Percentiles rank a stretch among this genome's conserved stretches.
Evolutionary conservation across 2,797 vertebrate genomes (phyloP).

Genomic region (Gambelia wislizenii): DNA sequence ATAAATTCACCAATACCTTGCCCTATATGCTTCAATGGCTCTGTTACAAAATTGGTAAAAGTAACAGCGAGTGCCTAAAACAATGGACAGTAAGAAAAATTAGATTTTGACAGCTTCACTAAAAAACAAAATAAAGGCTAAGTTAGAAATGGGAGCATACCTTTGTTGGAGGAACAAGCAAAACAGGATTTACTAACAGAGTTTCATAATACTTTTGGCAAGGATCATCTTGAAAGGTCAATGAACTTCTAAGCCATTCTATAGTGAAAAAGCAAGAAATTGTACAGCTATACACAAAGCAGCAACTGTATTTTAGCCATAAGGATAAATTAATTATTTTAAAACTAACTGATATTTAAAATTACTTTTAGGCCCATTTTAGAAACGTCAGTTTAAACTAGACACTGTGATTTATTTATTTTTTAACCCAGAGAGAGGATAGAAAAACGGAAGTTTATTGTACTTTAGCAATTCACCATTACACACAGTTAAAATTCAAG

Average conservation of each 20-base stretch:
- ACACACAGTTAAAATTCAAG: too few relatives aligned
- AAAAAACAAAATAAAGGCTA: rapidly evolving
- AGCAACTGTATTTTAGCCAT: conserved; percentile 27
- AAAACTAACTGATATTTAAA: not conserved
- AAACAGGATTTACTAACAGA: conserved; percentile 79
- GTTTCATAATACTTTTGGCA: conserved; percentile 83
- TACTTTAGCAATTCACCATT: too few relatives aligned
- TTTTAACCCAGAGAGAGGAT: too few relatives aligned
- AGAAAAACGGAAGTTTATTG: too few relatives aligned
- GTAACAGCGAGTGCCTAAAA: conserved; percentile 90
- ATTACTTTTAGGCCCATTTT: conserved; percentile 3
- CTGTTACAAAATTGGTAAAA: conserved; percentile 90
- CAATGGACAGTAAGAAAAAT: not conserved
- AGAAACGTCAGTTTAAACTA: not conserved
- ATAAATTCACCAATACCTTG: conserved; percentile 92
- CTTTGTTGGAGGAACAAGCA: conserved; percentile 83
- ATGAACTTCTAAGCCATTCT: conserved; percentile 79
- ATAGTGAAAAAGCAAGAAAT: conserved; percentile 52
- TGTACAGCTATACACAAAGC: conserved; percentile 10
- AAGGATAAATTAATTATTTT: not conserved
- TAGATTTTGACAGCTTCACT: not conserved
- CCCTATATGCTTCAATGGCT: conserved; percentile 92
- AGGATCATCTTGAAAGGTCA: conserved; percentile 78
- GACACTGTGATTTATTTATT: too few relatives aligned
- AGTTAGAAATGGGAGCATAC: conserved; percentile 55